phyloP scores from a whole-genome alignment of 2,888 invertebrate genomes.

The Lepidonotus clava region DNA sequence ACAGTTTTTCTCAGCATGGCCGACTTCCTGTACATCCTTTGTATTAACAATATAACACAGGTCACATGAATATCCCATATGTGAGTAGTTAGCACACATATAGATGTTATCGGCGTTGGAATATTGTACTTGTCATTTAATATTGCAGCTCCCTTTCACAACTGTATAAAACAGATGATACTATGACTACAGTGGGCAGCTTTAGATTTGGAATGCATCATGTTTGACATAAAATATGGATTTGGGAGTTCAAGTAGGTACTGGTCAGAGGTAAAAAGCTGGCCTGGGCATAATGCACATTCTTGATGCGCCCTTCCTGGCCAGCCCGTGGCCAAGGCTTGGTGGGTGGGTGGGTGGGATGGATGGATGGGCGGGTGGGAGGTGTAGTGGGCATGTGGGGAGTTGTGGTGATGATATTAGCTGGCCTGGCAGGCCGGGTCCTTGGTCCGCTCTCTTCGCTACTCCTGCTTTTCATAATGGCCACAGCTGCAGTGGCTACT shows the following conservation, averaged over 20 bases:
- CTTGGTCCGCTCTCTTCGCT: no score
- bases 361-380: not conserved
- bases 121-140: no score
- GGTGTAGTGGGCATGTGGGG: conserved; percentile 33
- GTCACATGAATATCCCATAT: not conserved
- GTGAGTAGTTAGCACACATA: no score
- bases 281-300: conserved; percentile 13
- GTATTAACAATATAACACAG: no score
- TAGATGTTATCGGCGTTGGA: no score
- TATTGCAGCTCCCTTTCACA: no score
- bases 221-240: not conserved
- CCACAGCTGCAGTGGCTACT: no score
- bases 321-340: not conserved
- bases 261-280: not conserved
- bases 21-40: not conserved
- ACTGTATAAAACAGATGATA: no score
- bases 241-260: not conserved
- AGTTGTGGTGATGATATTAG: conserved; percentile 40
- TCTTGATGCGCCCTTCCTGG: not conserved
- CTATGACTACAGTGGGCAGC: no score
- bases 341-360: not conserved
- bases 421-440: not conserved
- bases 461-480: no score
- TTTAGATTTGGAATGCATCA: no score
- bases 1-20: not conserved